These are phyloP conservation scores for Hyppa rectilinea DNA, from an alignment of 2,888 invertebrate species.

Conservation along the genomic window DNA sequence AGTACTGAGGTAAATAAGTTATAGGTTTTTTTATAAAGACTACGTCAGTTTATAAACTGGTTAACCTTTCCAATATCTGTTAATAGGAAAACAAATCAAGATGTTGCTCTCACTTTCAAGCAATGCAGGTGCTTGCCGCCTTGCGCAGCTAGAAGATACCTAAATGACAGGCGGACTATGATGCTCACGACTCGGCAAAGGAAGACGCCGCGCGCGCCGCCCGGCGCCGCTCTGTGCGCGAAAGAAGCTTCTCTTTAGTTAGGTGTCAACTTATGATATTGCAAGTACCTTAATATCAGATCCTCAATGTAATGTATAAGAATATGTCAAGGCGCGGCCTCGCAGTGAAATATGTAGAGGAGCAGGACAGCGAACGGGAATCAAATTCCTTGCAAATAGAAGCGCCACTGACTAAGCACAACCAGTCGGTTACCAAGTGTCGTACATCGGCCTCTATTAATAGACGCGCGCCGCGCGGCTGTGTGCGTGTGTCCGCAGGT, in stretches of 20 bases:
- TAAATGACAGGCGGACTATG: not conserved
- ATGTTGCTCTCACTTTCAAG: not conserved
- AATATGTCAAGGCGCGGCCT: conserved; percentile 1
- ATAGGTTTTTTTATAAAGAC: not conserved
- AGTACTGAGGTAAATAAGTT: not conserved
- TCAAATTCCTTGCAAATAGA: conserved; percentile 64
- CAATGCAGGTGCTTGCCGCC: not conserved
- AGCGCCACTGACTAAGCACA: conserved; percentile 68
- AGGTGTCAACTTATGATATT: too few relatives aligned
- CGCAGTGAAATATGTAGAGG: not conserved
- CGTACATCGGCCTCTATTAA: conserved; percentile 64
- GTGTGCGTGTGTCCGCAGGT: conserved; percentile 61
- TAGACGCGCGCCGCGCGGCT: conserved; percentile 51
- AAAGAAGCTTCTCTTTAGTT: too few relatives aligned
- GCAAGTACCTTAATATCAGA: not conserved
- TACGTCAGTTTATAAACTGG: not conserved
- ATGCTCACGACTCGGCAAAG: not conserved
- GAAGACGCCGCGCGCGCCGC: not conserved
- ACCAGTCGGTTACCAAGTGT: conserved; percentile 66
- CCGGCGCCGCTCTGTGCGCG: too few relatives aligned
- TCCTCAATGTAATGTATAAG: not conserved
- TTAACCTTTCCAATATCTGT: not conserved
- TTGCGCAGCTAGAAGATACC: not conserved
- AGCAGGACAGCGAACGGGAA: conserved; percentile 45
- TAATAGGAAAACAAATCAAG: not conserved